Base-by-base conservation (phyloP, 1,140 invertebrate genomes). In the Sipha flava region DNA sequence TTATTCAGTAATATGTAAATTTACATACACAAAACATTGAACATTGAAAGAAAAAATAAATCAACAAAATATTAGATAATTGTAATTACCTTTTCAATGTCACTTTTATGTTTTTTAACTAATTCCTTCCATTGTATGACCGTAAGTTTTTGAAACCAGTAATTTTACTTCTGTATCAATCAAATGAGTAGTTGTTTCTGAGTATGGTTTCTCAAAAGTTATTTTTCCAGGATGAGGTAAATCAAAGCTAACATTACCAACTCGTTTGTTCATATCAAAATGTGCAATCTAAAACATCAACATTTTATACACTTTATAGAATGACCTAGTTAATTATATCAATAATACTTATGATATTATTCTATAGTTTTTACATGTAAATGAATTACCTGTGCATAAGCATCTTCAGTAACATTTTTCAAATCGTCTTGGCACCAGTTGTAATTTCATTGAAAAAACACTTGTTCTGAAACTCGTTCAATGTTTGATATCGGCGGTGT, bases 341-440 rank as follows among this genome's bases (percentile, higher is more conserved):
- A n/a, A n/a, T n/a, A n/a, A n/a, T n/a, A n/a, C n/a, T n/a, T n/a
- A n/a, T n/a, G n/a, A n/a, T n/a, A n/a, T n/a, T n/a, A n/a, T n/a
- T n/a, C n/a, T n/a, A n/a, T n/a, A n/a, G n/a, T n/a, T n/a, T n/a
- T n/a, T n/a, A n/a, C n/a, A n/a, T n/a, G n/a, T n/a, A n/a, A n/a
- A n/a, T n/a, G n/a, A n/a, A n/a, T 82, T 81, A 92, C 91, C 87
- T 93, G 91, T 72, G 91, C 87, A 86, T 92, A 93, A 18, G 92
- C 91, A 85, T 86, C 91, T 83, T 92, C 88, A 49, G 90, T 93
- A 82, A 94, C 93, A 88, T 99, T 99, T 85, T 96, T 93, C 23
- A 99, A 88, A 89, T 99, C 98, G 86, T 99, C 98, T 84, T 99
- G 97, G 98, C 98, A 7, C 98, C 98, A 0, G 98, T 99, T 5